A percentile compares a stretch with the other conserved stretches of the same genome.
These are phyloP conservation scores for Acleris sparsana DNA, from an alignment of 2,888 invertebrate species.

Conservation along the genomic window DNA sequence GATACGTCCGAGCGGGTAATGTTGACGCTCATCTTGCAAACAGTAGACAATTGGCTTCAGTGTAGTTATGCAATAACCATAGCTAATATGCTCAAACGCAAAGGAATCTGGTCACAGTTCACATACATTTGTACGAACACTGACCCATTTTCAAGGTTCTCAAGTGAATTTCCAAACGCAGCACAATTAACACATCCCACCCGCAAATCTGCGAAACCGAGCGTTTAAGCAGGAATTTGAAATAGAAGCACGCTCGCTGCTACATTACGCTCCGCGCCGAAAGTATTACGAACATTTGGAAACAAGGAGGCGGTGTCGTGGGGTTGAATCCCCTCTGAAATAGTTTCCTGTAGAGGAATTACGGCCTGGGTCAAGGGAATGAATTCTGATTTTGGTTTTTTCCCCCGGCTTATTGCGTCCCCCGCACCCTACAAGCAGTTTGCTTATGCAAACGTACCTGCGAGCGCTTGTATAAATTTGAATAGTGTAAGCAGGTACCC, in stretches of 20 bases:
- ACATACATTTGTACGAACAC: too few species aligned
- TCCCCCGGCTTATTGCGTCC: slow-evolving; percentile 65
- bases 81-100: too few species aligned
- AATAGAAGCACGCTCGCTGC: slow-evolving; percentile 24
- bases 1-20: too few species aligned
- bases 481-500: slow-evolving; percentile 57
- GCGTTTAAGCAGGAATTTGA: slow-evolving; percentile 29
- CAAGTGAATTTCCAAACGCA: slow-evolving; percentile 48
- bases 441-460: slow-evolving; percentile 64
- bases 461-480: slow-evolving; percentile 61
- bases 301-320: slow-evolving; percentile 58
- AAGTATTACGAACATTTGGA: slow-evolving; percentile 59
- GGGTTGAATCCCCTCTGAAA: slow-evolving; percentile 71
- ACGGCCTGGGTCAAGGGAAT: slow-evolving; percentile 73
- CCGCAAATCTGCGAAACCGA: slow-evolving; percentile 50
- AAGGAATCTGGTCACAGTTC: too few species aligned
- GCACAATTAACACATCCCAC: slow-evolving; percentile 61
- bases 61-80: too few species aligned
- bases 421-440: slow-evolving; percentile 49
- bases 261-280: slow-evolving; percentile 42
- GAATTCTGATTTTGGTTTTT: slow-evolving; percentile 79
- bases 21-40: too few species aligned
- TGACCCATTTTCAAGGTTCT: too few species aligned
- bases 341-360: slow-evolving; percentile 73
- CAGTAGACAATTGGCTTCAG: too few species aligned